A percentile compares a stretch with the other conserved stretches of the same genome.
Evolutionary conservation across 1,140 invertebrate genomes (phyloP).

Genomic region (Pogonomyrmex barbatus): DNA sequence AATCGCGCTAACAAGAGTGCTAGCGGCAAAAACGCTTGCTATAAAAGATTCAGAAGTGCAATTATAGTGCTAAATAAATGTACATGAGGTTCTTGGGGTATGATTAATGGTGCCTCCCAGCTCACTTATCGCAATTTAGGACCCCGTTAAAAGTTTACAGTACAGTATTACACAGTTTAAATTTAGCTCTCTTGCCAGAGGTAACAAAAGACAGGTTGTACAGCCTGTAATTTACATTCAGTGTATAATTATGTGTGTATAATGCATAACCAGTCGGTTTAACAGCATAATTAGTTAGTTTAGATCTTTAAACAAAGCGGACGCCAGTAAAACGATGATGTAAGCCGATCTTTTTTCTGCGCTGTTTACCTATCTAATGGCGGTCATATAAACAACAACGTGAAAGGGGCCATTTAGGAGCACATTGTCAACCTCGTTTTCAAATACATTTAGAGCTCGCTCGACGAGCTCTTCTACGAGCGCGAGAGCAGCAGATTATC

Average conservation of each 20-base stretch:
- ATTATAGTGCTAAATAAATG: conserved; percentile 43
- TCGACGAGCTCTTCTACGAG: neutral
- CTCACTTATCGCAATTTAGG: conserved; percentile 17
- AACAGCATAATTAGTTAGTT: neutral
- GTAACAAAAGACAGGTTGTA: neutral
- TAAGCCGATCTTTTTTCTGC: conserved; percentile 32
- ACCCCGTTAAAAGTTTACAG: neutral
- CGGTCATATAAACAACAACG: neutral
- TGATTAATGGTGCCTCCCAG: conserved; percentile 16
- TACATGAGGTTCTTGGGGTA: neutral
- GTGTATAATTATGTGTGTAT: neutral
- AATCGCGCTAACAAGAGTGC: neutral
- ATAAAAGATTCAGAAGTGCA: conserved; percentile 43
- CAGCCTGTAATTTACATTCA: neutral
- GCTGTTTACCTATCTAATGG: conserved; percentile 29
- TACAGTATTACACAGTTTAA: neutral
- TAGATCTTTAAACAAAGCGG: conserved; percentile 16
- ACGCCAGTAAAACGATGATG: neutral
- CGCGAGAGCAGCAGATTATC: neutral
- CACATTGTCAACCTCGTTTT: conserved; percentile 40
- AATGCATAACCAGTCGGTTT: neutral
- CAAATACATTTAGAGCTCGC: conserved; percentile 23
- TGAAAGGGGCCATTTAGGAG: conserved; percentile 14
- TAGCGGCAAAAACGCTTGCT: neutral
- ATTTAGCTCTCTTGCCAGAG: neutral